Base-by-base conservation (phyloP, 2,797 vertebrate species). In the Leptoclinus maculatus region DNA sequence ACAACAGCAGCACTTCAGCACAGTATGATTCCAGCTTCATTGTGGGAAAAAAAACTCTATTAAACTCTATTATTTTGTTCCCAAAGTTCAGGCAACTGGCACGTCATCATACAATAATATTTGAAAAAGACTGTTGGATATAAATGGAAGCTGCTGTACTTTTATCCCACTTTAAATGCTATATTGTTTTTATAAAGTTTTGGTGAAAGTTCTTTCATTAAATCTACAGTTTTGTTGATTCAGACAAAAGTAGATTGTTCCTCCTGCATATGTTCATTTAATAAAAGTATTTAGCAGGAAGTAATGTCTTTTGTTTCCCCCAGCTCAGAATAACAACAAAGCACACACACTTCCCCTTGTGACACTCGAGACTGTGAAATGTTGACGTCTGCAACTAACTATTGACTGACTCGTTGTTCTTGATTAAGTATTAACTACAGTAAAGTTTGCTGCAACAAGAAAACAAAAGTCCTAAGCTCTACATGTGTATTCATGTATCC, bases 181-280 rank as follows among this genome's bases (percentile, higher is more conserved):
- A 12, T 1, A 57, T 71, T 71, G 34, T 25, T 27, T 71, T 72
- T 14, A 16, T 27, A 16, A 60, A 54, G 34, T 76, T 76, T 60
- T 16, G 12, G 64, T 51, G 16, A 38, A 66, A 70, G 41, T 32
- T 51, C 4, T 64, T 74, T 76, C 8, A 65, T 76, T 49, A 66
- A 66, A 27, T 70, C 49, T 64, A n/a, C 45, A 76, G 16, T 49
- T 65, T 19, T 49, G 10, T 27, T 32, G 39, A 71, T 77, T 74
- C 14, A 67, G 8, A 49, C 32, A 41, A 68, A 79, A 69, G 39
- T 13, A 36, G 38, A 73, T 57, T 58, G 13, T 45, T 58, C 49
- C 49, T 34, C 19, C 16, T 65, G 57, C 82, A 49, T 11, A 5
- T 59, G 27, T 54, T 67, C 19, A 23, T 62, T 65, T 27, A 81